These are phyloP conservation scores for Lochmaea crataegi DNA, from an alignment of 2,888 invertebrate species.

Conservation along the genomic window DNA sequence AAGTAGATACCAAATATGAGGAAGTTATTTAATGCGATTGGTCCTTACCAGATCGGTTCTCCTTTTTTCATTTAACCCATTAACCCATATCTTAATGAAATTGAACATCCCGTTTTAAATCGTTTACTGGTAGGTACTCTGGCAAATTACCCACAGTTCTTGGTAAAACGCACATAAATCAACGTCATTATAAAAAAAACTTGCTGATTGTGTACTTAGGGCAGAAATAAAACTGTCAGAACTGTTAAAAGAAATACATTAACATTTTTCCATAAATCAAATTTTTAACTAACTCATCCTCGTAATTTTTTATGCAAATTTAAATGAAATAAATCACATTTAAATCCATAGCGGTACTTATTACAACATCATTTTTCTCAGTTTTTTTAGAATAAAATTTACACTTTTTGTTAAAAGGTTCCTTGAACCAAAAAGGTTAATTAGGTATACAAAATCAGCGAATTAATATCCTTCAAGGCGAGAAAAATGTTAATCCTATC, in stretches of 20 bases:
- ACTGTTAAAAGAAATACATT: conserved; percentile 33
- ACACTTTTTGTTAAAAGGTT: no score
- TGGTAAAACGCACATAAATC: conserved; percentile 33
- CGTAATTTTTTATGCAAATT: conserved; percentile 32
- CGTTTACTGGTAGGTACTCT: background rate
- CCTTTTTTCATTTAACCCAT: no score
- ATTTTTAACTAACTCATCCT: conserved; percentile 31
- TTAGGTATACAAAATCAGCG: background rate
- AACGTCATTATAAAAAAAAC: conserved; percentile 26
- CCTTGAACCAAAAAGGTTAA: no score
- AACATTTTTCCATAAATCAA: conserved; percentile 37
- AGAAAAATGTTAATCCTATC: background rate
- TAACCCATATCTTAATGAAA: background rate
- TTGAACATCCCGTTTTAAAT: background rate
- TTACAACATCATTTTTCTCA: no score
- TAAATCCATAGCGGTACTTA: no score
- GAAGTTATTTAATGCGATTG: no score
- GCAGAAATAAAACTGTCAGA: conserved; percentile 40
- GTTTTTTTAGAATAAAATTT: no score
- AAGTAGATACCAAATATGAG: no score
- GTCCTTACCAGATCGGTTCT: no score
- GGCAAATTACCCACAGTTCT: conserved; percentile 17
- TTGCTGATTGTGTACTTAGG: conserved; percentile 38
- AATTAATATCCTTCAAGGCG: background rate
- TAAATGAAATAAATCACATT: no score